Conservation (phyloP, 2,888 invertebrate species). For the Acleris sparsana region DNA sequence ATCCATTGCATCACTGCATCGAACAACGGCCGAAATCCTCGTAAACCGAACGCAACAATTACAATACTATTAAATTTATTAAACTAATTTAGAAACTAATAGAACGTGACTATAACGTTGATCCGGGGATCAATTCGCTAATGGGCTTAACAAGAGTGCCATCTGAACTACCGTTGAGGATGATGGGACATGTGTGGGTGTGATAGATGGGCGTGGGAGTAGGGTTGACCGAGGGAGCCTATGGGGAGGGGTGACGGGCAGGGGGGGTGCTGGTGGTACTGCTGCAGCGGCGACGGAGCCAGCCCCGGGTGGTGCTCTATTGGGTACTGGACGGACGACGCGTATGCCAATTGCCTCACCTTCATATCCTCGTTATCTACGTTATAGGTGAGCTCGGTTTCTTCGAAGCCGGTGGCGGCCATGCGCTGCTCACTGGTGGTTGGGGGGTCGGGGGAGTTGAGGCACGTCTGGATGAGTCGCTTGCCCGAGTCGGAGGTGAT, state of each 20-base stretch:
- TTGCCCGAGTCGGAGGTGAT: conserved; percentile 99
- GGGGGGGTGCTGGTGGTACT: conserved; percentile 89
- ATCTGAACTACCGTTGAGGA: conserved; percentile 89
- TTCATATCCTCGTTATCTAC: conserved; percentile 97
- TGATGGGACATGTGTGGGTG: conserved; percentile 90
- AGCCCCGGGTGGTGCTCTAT: conserved; percentile 86
- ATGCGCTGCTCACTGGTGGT: conserved; percentile 95
- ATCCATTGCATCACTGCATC: conserved; percentile 36
- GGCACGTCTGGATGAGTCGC: conserved; percentile 98
- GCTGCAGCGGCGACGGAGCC: conserved; percentile 86
- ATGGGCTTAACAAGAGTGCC: conserved; percentile 61
- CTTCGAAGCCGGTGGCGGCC: conserved; percentile 99
- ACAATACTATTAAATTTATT: conserved; percentile 67
- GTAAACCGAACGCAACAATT: conserved; percentile 59
- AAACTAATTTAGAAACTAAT: conserved; percentile 60
- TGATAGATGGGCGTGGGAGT: conserved; percentile 81
- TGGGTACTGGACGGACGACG: conserved; percentile 88
- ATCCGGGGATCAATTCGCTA: conserved; percentile 52
- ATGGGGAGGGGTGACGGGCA: conserved; percentile 90
- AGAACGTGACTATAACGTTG: conserved; percentile 75
- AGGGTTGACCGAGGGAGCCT: conserved; percentile 77
- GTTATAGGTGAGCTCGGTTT: conserved; percentile 98
- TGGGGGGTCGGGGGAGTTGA: conserved; percentile 97
- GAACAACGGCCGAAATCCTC: conserved; percentile 59
- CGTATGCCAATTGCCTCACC: conserved; percentile 98